Base-by-base conservation (phyloP, 2,113 vertebrate species). In the Megalops atlanticus region DNA sequence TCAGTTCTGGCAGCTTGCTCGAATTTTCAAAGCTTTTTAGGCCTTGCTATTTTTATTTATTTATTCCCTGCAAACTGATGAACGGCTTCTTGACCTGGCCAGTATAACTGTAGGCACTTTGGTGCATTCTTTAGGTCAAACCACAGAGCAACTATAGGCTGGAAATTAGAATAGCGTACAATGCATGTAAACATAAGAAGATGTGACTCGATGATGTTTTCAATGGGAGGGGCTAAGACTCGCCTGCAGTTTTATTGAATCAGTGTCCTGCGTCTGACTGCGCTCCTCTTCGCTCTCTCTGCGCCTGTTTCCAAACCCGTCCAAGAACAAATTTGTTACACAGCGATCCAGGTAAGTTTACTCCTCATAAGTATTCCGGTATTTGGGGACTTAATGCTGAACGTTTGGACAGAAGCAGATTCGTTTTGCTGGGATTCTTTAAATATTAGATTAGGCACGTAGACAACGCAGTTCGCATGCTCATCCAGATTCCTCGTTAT, bases 141-240 rank as follows among this genome's bases (percentile, higher is more conserved):
- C n/a, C n/a, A n/a, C n/a, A n/a, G n/a, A n/a, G n/a, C n/a, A n/a
- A n/a, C n/a, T n/a, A n/a, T n/a, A n/a, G n/a, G n/a, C n/a, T n/a
- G n/a, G n/a, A n/a, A n/a, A n/a, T 58, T 58, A 24, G 58, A 76
- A 45, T 87, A 77, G 87, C 88, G 92, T 93, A 95, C 94, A 95
- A 93, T 94, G 94, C 91, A 92, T 91, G 92, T 94, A 95, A 93
- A 94, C 94, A 93, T 87, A 52, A 15, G 33, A 35, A 89, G 91
- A 90, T 94, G 94, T 91, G 83, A n/a, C 47, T 82, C 31, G 82
- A 77, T 84, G 83, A 73, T 74, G 83, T 85, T 79, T 84, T 54
- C 33, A 70, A 90, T 92, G 95, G 96, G 96, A 94, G 96, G 95
- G 93, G 95, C 96, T 8, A 35, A 78, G 90, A 91, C 85, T 89